Base-by-base conservation (phyloP, 2,797 vertebrate genomes). In the Prunella strophiata region DNA sequence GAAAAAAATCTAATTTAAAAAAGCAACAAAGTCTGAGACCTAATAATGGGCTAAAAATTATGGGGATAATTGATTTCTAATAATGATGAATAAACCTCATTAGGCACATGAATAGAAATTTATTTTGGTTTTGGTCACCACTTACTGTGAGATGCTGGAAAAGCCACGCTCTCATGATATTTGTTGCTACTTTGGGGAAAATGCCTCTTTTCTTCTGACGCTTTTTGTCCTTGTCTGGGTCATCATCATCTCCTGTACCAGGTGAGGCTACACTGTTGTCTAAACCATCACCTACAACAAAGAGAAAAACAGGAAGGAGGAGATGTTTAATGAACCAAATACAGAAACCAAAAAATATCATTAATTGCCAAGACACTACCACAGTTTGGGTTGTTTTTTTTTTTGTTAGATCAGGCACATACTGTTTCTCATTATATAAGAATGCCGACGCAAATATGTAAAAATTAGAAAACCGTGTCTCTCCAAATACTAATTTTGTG, bases 131-230 rank as follows among this genome's bases (percentile, higher is more conserved):
- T 95, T 89, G 85, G 89, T 55, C 89, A 87, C 81, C 91, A 98
- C 99, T 99, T 98, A 99, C 99, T 98, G 99, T 99, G 98, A 99
- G 99, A 98, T 99, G 99, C 97, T 99, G 99, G 98, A 99, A 99
- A 92, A 99, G 99, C 99, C 99, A 99, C 3, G 99, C 99, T 98
- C 99, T 98, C 99, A 99, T 99, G 98, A 99, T 99, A 98, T 99
- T 99, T 94, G 99, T 99, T 97, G 99, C 99, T 98, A 99, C 99
- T 98, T 99, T 99, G 95, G 99, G 99, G 97, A 99, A 99, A 98
- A 99, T 99, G 97, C 99, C 99, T 91, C 99, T 98, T 97, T 99
- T 99, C 98, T 99, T 99, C 98, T 99, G 99, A 89, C 99, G 98
- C 95, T 99, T 99, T 98, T 99, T 99, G 97, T 99, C 99, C 97